Percentiles rank a stretch among this genome's conserved stretches.
Evolutionary conservation across 2,888 invertebrate species (phyloP).

Genomic region (Cyaniris semiargus): DNA sequence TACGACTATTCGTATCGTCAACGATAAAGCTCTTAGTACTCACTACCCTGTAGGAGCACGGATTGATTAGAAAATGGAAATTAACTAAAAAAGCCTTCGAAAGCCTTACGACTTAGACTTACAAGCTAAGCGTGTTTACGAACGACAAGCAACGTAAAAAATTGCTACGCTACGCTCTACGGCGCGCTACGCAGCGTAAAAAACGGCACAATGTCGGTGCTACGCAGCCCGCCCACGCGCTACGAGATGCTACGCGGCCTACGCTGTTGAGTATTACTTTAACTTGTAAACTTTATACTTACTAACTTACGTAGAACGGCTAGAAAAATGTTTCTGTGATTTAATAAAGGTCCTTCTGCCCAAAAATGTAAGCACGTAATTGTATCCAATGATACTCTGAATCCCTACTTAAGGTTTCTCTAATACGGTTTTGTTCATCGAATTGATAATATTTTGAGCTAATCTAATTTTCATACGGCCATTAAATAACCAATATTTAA

Average conservation of each 20-base stretch:
- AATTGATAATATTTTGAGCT: not conserved
- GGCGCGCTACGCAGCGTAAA: not conserved
- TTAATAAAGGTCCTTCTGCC: not conserved
- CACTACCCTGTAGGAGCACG: not conserved
- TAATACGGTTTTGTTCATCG: not conserved
- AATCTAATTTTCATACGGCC: not conserved
- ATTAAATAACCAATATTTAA: not conserved
- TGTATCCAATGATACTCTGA: not conserved
- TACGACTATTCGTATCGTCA: not conserved
- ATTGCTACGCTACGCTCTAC: not conserved
- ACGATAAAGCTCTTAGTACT: not conserved
- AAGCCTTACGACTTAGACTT: not conserved
- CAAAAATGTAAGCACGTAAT: not conserved
- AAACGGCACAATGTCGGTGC: not conserved
- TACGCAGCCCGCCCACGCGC: constrained; percentile 12
- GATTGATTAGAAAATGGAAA: not conserved
- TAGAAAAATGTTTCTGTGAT: not conserved
- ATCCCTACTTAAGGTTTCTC: not conserved
- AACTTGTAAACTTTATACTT: not conserved
- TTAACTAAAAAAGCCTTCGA: not conserved
- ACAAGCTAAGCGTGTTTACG: not conserved
- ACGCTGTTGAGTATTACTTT: not conserved
- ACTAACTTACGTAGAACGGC: not conserved
- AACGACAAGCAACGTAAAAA: not conserved
- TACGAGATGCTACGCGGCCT: not conserved